A percentile compares a stretch with the other conserved stretches of the same genome.
Conservation (phyloP, 2,113 vertebrate species). For the Poeciliopsis occidentalis region DNA sequence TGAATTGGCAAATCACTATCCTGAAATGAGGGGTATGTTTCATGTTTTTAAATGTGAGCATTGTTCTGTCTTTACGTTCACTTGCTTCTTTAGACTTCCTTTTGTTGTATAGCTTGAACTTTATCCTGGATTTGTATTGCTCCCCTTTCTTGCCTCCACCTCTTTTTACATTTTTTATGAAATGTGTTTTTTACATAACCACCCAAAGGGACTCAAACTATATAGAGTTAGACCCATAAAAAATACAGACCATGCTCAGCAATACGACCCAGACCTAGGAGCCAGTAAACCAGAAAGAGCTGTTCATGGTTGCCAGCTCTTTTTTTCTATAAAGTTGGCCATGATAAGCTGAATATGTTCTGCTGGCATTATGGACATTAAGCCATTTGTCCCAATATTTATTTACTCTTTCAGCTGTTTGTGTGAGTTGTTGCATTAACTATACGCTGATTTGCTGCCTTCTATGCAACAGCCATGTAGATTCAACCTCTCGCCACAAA, state of each 20-base stretch:
- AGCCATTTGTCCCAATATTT: neutral
- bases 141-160: conserved; percentile 27
- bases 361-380: conserved; percentile 3
- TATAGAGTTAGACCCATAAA: conserved; percentile 49
- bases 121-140: conserved; percentile 24
- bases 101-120: conserved; percentile 40
- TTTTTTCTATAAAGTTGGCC: conserved; percentile 28
- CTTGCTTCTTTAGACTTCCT: conserved; percentile 1
- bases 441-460: neutral
- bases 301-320: conserved; percentile 24
- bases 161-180: conserved; percentile 56
- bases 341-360: neutral
- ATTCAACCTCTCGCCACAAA: neutral
- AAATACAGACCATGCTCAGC: conserved; percentile 30
- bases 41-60: too few relatives aligned
- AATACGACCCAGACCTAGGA: conserved; percentile 55
- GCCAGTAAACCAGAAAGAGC: conserved; percentile 28
- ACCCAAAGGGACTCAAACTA: conserved; percentile 69
- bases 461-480: neutral
- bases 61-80: neutral
- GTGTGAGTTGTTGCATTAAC: neutral
- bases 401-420: neutral
- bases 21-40: too few relatives aligned
- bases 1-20: too few relatives aligned
- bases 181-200: conserved; percentile 70